Evolutionary conservation across 1,140 invertebrate species (phyloP), one percentile per base, ranked within the genome.

Genomic region (Oscheius sp.): DNA sequence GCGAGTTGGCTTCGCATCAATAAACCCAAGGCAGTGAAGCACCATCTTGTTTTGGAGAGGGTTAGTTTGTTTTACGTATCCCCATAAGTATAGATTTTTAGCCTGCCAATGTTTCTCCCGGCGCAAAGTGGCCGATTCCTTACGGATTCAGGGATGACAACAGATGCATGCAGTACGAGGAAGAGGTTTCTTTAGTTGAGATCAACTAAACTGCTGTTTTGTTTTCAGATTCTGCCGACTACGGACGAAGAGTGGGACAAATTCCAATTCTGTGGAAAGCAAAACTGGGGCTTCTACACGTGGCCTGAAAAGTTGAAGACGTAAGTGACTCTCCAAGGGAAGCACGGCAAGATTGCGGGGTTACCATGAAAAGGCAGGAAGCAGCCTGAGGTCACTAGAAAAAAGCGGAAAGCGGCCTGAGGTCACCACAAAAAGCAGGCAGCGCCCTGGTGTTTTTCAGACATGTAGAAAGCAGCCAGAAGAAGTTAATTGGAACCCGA

Each of bases 171-270:
- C 88, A 91, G 80, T 92, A 91, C 76, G 87, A 91, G 75, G 87
- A 87, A 1, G 81, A 86, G 35, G 88, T 86, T n/a, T n/a, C n/a
- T n/a, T n/a, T n/a, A n/a, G n/a, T n/a, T n/a, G n/a, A n/a, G n/a
- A n/a, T n/a, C n/a, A n/a, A n/a, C n/a, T n/a, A n/a, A n/a, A n/a
- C n/a, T n/a, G n/a, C n/a, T n/a, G n/a, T n/a, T n/a, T n/a, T n/a
- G n/a, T n/a, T n/a, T n/a, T n/a, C n/a, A n/a, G n/a, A n/a, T n/a
- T 4, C 80, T 86, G 26, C 90, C 90, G 0, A 83, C 86, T 29
- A 90, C 87, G 31, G 85, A 88, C 23, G 87, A 90, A 77, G 88
- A 91, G 69, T 96, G 93, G 92, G 88, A 94, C 63, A 85, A 88
- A 59, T 85, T 85, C 1, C 87, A 88, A 36, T 90, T 88, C 79